Conservation (phyloP, 2,113 vertebrate genomes). For the Lophius piscatorius region DNA sequence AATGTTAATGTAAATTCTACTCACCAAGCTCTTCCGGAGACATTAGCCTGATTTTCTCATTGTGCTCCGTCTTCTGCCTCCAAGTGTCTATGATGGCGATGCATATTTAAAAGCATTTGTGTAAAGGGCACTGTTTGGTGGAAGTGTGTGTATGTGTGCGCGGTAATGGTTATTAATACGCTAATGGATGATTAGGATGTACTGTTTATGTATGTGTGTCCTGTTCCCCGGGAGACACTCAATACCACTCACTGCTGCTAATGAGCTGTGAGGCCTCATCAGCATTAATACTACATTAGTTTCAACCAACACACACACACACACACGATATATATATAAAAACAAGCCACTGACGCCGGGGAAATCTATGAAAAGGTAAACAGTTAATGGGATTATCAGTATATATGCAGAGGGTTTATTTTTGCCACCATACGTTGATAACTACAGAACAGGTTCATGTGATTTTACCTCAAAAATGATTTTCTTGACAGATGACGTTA, state of each 20-base stretch:
- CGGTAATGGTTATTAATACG: slow-evolving; percentile 50
- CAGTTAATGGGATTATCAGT: slow-evolving; percentile 61
- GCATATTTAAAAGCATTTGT: slow-evolving; percentile 38
- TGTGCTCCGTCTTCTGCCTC: slow-evolving; percentile 14
- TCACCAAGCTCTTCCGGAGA: slow-evolving; percentile 26
- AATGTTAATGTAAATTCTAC: slow-evolving; percentile 12
- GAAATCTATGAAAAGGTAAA: slow-evolving; percentile 56
- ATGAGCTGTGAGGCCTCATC: slow-evolving; percentile 77
- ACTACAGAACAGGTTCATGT: too few relatives aligned
- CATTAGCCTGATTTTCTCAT: slow-evolving; percentile 31
- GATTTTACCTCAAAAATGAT: too few relatives aligned
- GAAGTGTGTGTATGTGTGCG: slow-evolving; percentile 24
- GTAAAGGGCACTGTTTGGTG: slow-evolving; percentile 61
- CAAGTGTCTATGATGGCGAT: slow-evolving; percentile 34
- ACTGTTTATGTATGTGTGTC: slow-evolving; percentile 26
- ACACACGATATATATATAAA: slow-evolving; percentile 31
- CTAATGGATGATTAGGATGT: slow-evolving; percentile 50
- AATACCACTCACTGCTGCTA: slow-evolving; percentile 74
- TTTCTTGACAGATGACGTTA: too few relatives aligned
- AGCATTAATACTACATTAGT: slow-evolving; percentile 79
- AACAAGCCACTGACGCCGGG: slow-evolving; percentile 27
- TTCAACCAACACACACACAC: slow-evolving; percentile 45
- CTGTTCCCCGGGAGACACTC: slow-evolving; percentile 69
- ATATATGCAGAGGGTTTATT: not conserved
- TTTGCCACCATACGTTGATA: too few relatives aligned